Evolutionary conservation across 2,113 vertebrate species (phyloP), one percentile per base, ranked within the genome.

Genomic region (Alaudala cheleensis): DNA sequence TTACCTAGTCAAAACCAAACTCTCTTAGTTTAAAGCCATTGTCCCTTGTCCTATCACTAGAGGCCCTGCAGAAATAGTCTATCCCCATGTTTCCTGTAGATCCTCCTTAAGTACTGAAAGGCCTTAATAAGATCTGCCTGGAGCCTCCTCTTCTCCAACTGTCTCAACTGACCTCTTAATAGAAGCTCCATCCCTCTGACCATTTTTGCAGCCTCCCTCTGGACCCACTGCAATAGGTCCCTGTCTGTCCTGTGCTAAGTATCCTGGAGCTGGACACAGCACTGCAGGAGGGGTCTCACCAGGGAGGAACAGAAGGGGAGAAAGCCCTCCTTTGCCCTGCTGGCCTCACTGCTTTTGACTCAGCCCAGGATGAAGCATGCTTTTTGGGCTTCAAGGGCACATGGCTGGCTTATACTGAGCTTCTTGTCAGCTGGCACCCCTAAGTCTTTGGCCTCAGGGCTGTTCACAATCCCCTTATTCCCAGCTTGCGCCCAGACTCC

Each of bases 281-380:
- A 31, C 26, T 39, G 37, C 44, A 67, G 11, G 16, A 45, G 20
- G 3, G 14, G 14, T 29, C 47, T 47, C 25, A 34, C n/a, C 29
- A 61, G 29, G 42, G 47, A 3, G 2, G 19, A 53, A 50, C 0
- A 40, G 16, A 62, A 24, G 8, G 21, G 14, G 7, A 80, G 14
- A 70, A 84, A 23, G 11, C 5, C 6, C 4, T 70, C 20, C 10
- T 24, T 65, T 0, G 0, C 11, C 12, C 40, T 44, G 6, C 21
- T 60, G 34, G 5, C 24, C 34, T 28, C 2, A 3, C 5, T 44
- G 5, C 18, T 85, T 81, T 37, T 50, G 20, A 45, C 53, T 54
- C 34, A 49, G 20, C 6, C 26, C 14, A 33, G 28, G 13, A 40
- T 20, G 11, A 4, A 2, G 9, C 2, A 8, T 5, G 5, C 8